These are phyloP conservation scores for Pterostichus niger DNA, from an alignment of 2,888 invertebrate species.

Conservation along the genomic window DNA sequence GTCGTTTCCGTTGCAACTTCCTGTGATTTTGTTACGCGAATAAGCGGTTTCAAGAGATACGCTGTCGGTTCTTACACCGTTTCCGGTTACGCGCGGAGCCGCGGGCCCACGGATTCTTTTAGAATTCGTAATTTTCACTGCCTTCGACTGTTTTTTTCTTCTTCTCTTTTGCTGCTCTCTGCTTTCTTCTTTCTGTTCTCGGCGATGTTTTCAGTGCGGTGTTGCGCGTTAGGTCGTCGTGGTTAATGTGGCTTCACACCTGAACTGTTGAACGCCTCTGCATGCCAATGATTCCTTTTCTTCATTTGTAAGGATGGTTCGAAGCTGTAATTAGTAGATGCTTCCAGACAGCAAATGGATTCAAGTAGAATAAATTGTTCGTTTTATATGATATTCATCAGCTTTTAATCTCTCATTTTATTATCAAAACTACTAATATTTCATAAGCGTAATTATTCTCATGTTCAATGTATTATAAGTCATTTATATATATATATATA, in stretches of 20 bases:
- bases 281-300: slow-evolving; percentile 35
- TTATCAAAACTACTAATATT: too few species aligned
- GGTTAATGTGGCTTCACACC: slow-evolving; percentile 48
- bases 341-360: too few species aligned
- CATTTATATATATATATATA: too few species aligned
- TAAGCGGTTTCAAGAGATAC: slow-evolving; percentile 63
- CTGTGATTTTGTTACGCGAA: slow-evolving; percentile 64
- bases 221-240: slow-evolving; percentile 27
- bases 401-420: too few species aligned
- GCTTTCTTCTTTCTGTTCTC: slow-evolving; percentile 32
- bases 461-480: too few species aligned
- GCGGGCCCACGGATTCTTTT: slow-evolving; percentile 56
- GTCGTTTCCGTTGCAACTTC: slow-evolving; percentile 65
- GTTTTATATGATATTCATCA: too few species aligned
- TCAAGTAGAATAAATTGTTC: too few species aligned
- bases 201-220: slow-evolving; percentile 11
- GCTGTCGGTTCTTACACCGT: slow-evolving; percentile 56
- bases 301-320: slow-evolving; percentile 34
- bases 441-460: too few species aligned
- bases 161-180: slow-evolving; percentile 38
- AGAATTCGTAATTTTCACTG: slow-evolving; percentile 64
- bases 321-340: too few species aligned
- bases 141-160: slow-evolving; percentile 50
- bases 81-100: slow-evolving; percentile 57
- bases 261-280: slow-evolving; percentile 33